These are phyloP conservation scores for Epirrita christyi DNA, from an alignment of 2,888 invertebrate species.

Conservation along the genomic window DNA sequence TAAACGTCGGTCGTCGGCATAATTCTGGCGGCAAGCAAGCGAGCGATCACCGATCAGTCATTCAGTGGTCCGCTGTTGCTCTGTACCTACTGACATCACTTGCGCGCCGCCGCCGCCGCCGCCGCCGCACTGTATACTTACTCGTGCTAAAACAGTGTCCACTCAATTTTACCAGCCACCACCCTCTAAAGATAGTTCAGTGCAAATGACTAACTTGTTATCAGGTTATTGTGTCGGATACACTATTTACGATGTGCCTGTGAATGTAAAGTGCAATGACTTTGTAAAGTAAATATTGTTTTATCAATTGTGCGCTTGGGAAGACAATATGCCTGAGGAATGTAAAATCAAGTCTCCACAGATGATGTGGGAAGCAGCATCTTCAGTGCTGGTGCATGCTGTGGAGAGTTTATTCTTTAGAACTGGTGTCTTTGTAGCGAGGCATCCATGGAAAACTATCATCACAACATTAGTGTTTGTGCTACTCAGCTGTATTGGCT, in stretches of 20 bases:
- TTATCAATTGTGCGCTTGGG: background rate
- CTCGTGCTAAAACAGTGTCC: background rate
- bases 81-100: background rate
- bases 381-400: constrained; percentile 71
- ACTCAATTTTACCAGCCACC: background rate
- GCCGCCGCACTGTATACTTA: background rate
- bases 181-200: background rate
- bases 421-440: constrained; percentile 86
- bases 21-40: no score
- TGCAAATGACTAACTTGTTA: background rate
- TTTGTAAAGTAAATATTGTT: constrained; percentile 7
- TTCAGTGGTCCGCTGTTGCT: background rate
- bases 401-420: constrained; percentile 79
- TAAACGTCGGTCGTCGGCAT: no score
- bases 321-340: constrained; percentile 59
- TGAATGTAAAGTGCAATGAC: constrained; percentile 10
- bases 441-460: constrained; percentile 86
- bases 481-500: constrained; percentile 84
- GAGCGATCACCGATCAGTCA: no score
- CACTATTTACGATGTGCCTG: background rate
- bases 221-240: background rate
- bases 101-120: background rate
- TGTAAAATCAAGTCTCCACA: constrained; percentile 62
- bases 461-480: constrained; percentile 82
- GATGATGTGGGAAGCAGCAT: constrained; percentile 71